Base-by-base conservation (phyloP, 2,888 invertebrate species). In the Cordilura impudica region DNA sequence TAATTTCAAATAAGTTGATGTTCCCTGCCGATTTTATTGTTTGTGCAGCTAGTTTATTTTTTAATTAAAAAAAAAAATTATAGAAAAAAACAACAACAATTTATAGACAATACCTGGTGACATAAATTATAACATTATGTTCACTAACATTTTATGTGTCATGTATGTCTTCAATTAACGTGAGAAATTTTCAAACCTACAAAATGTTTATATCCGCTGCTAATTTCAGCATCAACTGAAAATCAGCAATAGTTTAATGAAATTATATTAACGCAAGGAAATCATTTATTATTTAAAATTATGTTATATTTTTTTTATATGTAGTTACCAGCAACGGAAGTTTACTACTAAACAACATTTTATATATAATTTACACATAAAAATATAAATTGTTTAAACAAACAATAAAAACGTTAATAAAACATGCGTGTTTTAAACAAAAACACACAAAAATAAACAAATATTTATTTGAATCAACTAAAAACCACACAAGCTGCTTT, bases 101-200 rank as follows among this genome's bases (percentile, higher is more conserved):
- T n/a, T n/a, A n/a, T n/a, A n/a, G n/a, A n/a, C n/a, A n/a, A n/a
- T n/a, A n/a, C n/a, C n/a, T n/a, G n/a, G n/a, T n/a, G n/a, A n/a
- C n/a, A n/a, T n/a, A n/a, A n/a, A n/a, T n/a, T n/a, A n/a, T n/a
- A n/a, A n/a, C n/a, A n/a, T n/a, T n/a, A n/a, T n/a, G n/a, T n/a
- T n/a, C n/a, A n/a, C n/a, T n/a, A 54, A 69, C 31, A 29, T 49
- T 56, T 43, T 56, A 47, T 56, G 51, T n/a, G 35, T 2, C 35
- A n/a, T 39, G n/a, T 49, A 23, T 53, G 54, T 56, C 65, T 76
- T 70, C 69, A 79, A 79, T 75, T 61, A 70, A 71, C 79, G 79
- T 79, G 79, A 79, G 79, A 79, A 79, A 61, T 79, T 79, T 74
- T 39, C 3, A 35, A 60, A 58, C 67, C 49, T 47, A 76, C 75